Conservation (phyloP, 1,140 invertebrate species). For the Platyscapa corneri region DNA sequence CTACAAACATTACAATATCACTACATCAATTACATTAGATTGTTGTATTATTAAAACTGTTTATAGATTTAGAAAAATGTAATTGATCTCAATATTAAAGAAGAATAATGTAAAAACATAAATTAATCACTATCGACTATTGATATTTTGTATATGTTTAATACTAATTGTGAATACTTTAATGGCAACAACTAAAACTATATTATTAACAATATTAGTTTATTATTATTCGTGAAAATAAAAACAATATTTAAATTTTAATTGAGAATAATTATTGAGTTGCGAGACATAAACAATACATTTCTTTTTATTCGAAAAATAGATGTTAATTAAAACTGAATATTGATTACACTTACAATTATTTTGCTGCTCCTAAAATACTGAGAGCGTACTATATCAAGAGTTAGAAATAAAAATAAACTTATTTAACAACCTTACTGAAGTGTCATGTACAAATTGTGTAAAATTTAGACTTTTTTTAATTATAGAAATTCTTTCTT, state of each 20-base stretch:
- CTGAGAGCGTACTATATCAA: not conserved
- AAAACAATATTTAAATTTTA: not conserved
- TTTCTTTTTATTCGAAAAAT: not conserved
- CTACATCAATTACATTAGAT: not conserved
- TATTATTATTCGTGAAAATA: slow-evolving; percentile 21
- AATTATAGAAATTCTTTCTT: not conserved
- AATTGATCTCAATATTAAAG: not conserved
- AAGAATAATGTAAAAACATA: slow-evolving; percentile 3
- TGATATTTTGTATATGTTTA: slow-evolving; percentile 11
- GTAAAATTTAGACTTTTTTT: not conserved
- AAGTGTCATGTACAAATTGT: not conserved
- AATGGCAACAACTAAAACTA: not conserved
- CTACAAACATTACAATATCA: not conserved
- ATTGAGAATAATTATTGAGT: slow-evolving; percentile 33
- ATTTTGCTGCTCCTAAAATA: not conserved
- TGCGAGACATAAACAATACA: not conserved
- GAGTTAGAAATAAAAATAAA: not conserved
- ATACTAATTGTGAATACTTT: slow-evolving; percentile 17
- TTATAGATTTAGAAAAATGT: not conserved
- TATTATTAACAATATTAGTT: not conserved
- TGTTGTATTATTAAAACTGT: not conserved
- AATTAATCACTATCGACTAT: not conserved
- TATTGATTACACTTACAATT: not conserved
- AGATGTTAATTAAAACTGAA: not conserved
- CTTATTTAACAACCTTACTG: not conserved